These are phyloP conservation scores for Orycteropus afer DNA, from an alignment of 2,113 vertebrate genomes.

Conservation along the genomic window DNA sequence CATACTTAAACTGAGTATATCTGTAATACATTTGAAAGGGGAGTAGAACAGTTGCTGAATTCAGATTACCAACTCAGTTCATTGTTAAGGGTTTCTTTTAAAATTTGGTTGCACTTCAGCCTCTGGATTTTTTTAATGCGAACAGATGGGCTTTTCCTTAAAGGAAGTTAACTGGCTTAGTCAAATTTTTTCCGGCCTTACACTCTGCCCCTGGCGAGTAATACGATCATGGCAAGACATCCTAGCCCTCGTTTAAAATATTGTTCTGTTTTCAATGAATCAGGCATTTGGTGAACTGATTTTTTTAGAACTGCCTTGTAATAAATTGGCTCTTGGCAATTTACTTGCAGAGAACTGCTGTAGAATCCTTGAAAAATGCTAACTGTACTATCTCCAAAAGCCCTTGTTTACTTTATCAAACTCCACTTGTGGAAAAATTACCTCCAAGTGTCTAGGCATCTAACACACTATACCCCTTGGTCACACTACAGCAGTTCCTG, in stretches of 20 bases:
- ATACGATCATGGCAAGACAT: background rate
- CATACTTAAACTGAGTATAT: too few relatives aligned
- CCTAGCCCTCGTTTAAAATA: background rate
- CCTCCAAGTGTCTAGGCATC: background rate
- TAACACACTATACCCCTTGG: background rate
- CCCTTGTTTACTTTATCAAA: background rate
- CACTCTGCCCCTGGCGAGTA: background rate
- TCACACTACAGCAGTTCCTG: background rate
- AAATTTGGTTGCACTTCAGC: background rate
- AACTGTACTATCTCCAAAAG: background rate
- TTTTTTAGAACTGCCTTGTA: constrained; percentile 16
- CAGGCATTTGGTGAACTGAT: background rate
- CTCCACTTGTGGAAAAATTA: background rate
- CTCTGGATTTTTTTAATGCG: background rate
- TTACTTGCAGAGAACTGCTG: background rate
- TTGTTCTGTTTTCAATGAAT: background rate
- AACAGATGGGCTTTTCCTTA: background rate
- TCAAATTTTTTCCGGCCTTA: background rate
- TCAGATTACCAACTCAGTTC: background rate
- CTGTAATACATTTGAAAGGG: background rate
- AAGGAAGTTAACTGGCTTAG: background rate
- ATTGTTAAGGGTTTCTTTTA: background rate
- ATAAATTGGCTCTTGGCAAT: background rate
- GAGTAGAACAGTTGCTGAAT: background rate
- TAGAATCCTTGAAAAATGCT: background rate